These are phyloP conservation scores for Drosophila sp. DNA, from an alignment of 1,140 invertebrate genomes.

Conservation along the genomic window DNA sequence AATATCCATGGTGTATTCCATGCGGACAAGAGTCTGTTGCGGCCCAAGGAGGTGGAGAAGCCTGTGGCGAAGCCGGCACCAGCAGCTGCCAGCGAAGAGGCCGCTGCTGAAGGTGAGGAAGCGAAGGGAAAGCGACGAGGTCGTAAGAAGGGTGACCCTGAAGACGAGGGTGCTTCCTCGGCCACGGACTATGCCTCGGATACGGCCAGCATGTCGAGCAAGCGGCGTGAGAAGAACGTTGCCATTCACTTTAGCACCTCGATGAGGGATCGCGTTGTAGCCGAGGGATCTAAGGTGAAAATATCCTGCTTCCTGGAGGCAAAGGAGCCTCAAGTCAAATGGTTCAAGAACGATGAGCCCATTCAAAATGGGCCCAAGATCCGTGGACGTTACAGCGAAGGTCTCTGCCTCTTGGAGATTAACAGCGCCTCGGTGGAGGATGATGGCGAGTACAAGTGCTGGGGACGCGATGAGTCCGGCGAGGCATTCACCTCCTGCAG, in stretches of 20 bases:
- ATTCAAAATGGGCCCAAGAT: conserved; percentile 84
- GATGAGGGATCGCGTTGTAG: conserved; percentile 90
- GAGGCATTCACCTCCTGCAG: conserved; percentile 74
- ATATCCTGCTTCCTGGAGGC: conserved; percentile 94
- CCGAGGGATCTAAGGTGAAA: conserved; percentile 90
- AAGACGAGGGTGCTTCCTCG: conserved; percentile 58
- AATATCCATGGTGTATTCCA: conserved; percentile 84
- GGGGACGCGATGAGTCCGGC: conserved; percentile 86
- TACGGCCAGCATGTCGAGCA: conserved; percentile 73
- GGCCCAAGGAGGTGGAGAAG: conserved; percentile 72
- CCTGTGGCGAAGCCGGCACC: conserved; percentile 35
- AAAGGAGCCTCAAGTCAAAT: conserved; percentile 89
- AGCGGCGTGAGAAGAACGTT: conserved; percentile 78
- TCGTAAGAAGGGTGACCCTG: conserved; percentile 61
- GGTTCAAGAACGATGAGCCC: conserved; percentile 89
- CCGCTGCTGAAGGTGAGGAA: conserved; percentile 56
- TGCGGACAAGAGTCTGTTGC: conserved; percentile 77
- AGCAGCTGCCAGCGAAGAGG: conserved; percentile 29
- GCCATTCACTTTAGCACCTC: conserved; percentile 81
- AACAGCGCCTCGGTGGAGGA: conserved; percentile 86
- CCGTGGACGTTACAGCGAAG: conserved; percentile 87
- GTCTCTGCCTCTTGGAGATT: conserved; percentile 88
- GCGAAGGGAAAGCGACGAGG: conserved; percentile 61
- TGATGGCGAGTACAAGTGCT: conserved; percentile 88
- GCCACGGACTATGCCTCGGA: conserved; percentile 74